These are phyloP conservation scores for Gandaritis pyraliata DNA, from an alignment of 2,888 invertebrate genomes.

Conservation along the genomic window DNA sequence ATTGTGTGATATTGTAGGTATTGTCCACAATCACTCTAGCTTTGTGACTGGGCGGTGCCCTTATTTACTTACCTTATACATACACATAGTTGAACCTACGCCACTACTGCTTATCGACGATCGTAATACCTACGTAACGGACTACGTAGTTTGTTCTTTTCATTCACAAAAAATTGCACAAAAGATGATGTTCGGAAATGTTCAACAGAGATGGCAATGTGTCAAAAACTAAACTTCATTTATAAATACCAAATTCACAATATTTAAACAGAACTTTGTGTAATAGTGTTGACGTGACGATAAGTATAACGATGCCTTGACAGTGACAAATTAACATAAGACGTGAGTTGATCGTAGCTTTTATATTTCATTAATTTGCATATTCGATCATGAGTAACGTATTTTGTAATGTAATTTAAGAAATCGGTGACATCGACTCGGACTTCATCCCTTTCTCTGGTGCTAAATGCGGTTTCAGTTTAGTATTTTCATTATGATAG, in stretches of 20 bases:
- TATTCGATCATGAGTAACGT: slow-evolving; percentile 43
- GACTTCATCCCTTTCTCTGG: slow-evolving; percentile 67
- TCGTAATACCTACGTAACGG: neutral
- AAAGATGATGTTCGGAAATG: neutral
- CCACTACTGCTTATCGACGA: neutral
- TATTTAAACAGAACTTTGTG: slow-evolving; percentile 35
- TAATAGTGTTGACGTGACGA: slow-evolving; percentile 21
- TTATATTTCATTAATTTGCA: slow-evolving; percentile 44
- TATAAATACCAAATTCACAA: slow-evolving; percentile 40
- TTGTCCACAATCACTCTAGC: too few species aligned
- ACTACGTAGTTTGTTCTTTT: neutral
- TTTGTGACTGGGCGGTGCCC: slow-evolving; percentile 46
- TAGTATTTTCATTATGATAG: slow-evolving; percentile 37
- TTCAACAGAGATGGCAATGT: neutral
- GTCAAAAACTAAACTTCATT: slow-evolving; percentile 35
- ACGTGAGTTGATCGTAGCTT: slow-evolving; percentile 31
- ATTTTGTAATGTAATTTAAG: slow-evolving; percentile 44
- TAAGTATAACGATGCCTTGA: slow-evolving; percentile 28
- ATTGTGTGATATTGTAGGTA: too few species aligned
- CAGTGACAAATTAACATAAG: slow-evolving; percentile 36
- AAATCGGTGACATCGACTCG: slow-evolving; percentile 62
- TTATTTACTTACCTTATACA: slow-evolving; percentile 18
- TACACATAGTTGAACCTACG: neutral
- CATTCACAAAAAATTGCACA: too few species aligned
- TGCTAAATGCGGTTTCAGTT: slow-evolving; percentile 66